Base-by-base conservation (phyloP, 1,140 invertebrate genomes). In the Drosophila arawakana region DNA sequence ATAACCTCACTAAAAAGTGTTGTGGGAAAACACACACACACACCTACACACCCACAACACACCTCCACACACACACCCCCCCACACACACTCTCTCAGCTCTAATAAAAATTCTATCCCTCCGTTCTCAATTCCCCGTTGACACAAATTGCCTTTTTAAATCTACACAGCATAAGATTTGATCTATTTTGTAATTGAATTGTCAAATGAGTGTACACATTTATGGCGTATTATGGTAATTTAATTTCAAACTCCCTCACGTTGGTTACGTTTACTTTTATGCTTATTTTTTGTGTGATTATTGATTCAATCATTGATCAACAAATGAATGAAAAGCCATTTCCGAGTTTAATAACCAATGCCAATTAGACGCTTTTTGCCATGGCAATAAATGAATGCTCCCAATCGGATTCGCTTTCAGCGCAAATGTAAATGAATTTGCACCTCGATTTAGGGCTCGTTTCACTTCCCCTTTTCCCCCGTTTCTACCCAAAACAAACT, bases 361-460 rank as follows among this genome's bases (percentile, higher is more conserved):
- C 39, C 47, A 70, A 69, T 69, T 69, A 43, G 11, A 37, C 49
- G 47, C n/a, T 35, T 30, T 25, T 39, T 15, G 30, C 21, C 47
- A 39, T 63, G 54, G 43, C 52, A 57, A 46, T 67, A 63, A 71
- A 63, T 47, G 47, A 62, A 43, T 35, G 30, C 10, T 11, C 54
- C 25, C 62, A 73, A 68, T 73, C 47, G 63, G 63, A 73, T 60
- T 68, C 70, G 10, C 37, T 59, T 68, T 73, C 55, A 67, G 47
- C 50, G 46, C 46, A 35, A 50, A 67, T 59, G 54, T 59, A 67
- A 67, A 73, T 73, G 54, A 44, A 60, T 60, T 73, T 73, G 47
- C 67, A 70, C 39, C 47, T 62, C 67, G 41, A 44, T 55, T 55
- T 15, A 30, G 25, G 4, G 25, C 25, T 2, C 18, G 7, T 15